Evolutionary conservation across 1,140 invertebrate species (phyloP).

Genomic region (Drosophila subobscura): DNA sequence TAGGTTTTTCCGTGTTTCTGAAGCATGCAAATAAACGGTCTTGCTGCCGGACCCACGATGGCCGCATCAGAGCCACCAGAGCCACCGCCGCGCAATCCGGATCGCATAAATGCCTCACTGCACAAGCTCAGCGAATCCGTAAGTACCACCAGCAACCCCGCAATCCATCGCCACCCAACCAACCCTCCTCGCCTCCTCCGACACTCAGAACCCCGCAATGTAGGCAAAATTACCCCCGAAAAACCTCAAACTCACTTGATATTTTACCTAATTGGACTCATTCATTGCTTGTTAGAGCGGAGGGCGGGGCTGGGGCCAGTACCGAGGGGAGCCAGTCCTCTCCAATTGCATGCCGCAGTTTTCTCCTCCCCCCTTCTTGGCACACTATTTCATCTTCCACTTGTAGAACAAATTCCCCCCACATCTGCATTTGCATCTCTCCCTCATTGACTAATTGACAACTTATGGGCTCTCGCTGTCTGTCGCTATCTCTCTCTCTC

Average conservation of each 20-base stretch:
- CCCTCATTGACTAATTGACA: constrained; percentile 64
- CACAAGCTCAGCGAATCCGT: constrained; percentile 83
- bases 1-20: constrained; percentile 49
- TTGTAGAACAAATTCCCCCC: constrained; percentile 10
- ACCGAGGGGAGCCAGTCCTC: constrained; percentile 21
- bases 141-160: constrained; percentile 69
- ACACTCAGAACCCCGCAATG: constrained; percentile 29
- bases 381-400: constrained; percentile 30
- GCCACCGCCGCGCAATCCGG: constrained; percentile 83
- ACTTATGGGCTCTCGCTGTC: constrained; percentile 12
- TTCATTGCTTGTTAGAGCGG: constrained; percentile 59
- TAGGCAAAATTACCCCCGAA: constrained; percentile 16
- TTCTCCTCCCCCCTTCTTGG: constrained; percentile 21
- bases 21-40: constrained; percentile 83
- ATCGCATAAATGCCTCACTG: constrained; percentile 83
- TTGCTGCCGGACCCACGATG: constrained; percentile 81
- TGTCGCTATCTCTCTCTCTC: constrained; percentile 17
- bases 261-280: constrained; percentile 73
- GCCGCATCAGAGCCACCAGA: constrained; percentile 84
- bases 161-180: constrained; percentile 7
- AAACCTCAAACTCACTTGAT: constrained; percentile 53
- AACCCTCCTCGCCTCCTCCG: constrained; percentile 3
- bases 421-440: constrained; percentile 19
- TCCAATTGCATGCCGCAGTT: background rate
- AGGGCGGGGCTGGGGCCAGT: constrained; percentile 5